Evolutionary conservation across 2,797 vertebrate genomes (phyloP), one percentile per base, ranked within the genome.

Genomic region (Paratrypauchen microcephalus): DNA sequence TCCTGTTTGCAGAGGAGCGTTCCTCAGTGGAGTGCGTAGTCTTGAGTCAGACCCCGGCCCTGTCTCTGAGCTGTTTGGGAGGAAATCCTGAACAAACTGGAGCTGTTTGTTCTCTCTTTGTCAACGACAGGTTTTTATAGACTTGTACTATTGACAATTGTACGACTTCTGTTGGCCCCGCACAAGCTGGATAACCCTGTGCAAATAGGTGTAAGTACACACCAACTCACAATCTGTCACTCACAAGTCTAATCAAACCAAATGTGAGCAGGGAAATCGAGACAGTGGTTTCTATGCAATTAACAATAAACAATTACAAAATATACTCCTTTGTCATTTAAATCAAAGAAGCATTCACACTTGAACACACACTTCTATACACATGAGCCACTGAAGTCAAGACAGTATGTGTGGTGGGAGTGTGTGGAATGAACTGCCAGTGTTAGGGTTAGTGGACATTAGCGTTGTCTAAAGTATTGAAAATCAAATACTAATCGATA

Each of bases 51-150:
- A 50, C 24, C 59, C 7, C 39, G 13, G 39, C 47, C 47, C 63
- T 66, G 77, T 68, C 65, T 76, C 58, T 7, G 45, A 2, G 82
- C 67, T 94, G 91, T 94, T 94, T 94, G 93, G 92, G 88, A 91
- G 93, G 93, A 94, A 93, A 94, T 93, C 94, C 93, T 93, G 89
- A 93, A 92, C 91, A 93, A 94, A 94, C 93, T 78, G 59, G 24
- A 69, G 86, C 86, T 94, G 91, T 94, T 94, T 94, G 94, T 93
- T 89, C 92, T 87, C 83, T 86, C 89, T 93, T 94, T 94, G 93
- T 94, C 90, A 83, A 87, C 73, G 85, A 83, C 78, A 70, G 83
- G 69, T 91, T 94, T 93, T 94, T 94, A 94, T 94, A 92, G 93
- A 94, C 91, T 93, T 87, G 86, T 83, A 85, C 91, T 94, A 89